Base-by-base conservation (phyloP, 2,888 invertebrate species). In the Orthonevra nobilis region DNA sequence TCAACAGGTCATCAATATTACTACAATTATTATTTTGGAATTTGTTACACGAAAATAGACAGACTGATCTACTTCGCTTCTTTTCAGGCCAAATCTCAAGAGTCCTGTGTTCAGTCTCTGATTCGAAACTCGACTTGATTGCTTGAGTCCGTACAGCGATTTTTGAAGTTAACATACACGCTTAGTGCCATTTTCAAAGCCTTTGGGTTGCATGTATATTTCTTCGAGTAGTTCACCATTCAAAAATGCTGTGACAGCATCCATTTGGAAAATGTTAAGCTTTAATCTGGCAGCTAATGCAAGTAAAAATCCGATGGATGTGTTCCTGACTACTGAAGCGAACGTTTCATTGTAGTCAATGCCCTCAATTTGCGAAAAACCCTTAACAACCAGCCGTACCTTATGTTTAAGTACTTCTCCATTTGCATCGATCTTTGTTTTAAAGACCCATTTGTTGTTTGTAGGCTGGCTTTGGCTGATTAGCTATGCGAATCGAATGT, bases 271-370 rank as follows among this genome's bases (percentile, higher is more conserved):
- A 9, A 79, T 66, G n/a, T 23, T 28, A 3, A 44, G 28, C 7
- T 42, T n/a, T 10, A 42, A n/a, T 3, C 20, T 42, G 7, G 19
- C 19, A 9, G 20, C 9, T 20, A 23, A 10, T 23, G 44, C 44
- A 28, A 23, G 23, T 26, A 44, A 28, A 20, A 26, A 23, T n/a
- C 26, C 1, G 5, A 44, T 44, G 10, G 44, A 44, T 12, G 23
- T 40, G 9, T 40, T 19, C 17, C 38, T 40, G 30, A 30, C 30
- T 30, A 30, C 30, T 23, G 23, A 5, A 5, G 23, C 30, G n/a
- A 30, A 30, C 2, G 81, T 82, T 68, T 83, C 74, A 0, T 32
- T 46, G 23, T 69, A 83, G 38, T 83, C 81, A 5, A 82, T 63
- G 23, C 23, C 6, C 77, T 81, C n/a, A 63, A 17, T 61, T 52